phyloP scores from a whole-genome alignment of 2,888 invertebrate genomes.

The Macropis europaea region DNA sequence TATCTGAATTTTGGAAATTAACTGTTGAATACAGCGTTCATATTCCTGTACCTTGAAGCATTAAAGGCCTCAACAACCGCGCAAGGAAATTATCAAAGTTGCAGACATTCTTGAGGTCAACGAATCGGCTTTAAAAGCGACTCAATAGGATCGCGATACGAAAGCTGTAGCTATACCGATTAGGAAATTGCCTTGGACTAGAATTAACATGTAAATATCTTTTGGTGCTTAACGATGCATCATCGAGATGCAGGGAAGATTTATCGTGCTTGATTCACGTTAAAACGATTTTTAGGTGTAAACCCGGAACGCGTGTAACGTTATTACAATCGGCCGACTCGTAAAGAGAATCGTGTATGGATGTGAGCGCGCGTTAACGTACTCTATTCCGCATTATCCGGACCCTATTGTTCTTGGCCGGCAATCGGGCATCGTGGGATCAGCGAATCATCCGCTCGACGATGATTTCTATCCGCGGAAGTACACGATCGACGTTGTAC shows the following conservation, averaged over 20 bases:
- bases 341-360: constrained; percentile 20
- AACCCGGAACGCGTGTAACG: constrained; percentile 52
- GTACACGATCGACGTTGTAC: constrained; percentile 52
- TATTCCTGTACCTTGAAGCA: too few species aligned
- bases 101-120: too few species aligned
- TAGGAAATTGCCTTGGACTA: too few species aligned
- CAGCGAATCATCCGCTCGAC: constrained; percentile 55
- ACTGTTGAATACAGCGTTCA: too few species aligned
- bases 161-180: too few species aligned
- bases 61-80: too few species aligned
- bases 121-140: too few species aligned
- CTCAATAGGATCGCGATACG: too few species aligned
- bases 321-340: constrained; percentile 45
- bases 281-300: constrained; percentile 35
- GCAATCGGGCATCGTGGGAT: constrained; percentile 61
- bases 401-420: constrained; percentile 50
- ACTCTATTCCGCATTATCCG: constrained; percentile 58
- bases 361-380: constrained; percentile 23
- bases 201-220: neutral
- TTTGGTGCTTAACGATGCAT: constrained; percentile 4
- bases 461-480: constrained; percentile 62
- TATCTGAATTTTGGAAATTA: too few species aligned
- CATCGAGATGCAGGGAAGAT: neutral
- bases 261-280: constrained; percentile 35
- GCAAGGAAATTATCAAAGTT: too few species aligned